Evolutionary conservation across 64 coral and sea anemone genomes (phyloP), one percentile per base, ranked within the genome.

Genomic region (Acropora tenuis): DNA sequence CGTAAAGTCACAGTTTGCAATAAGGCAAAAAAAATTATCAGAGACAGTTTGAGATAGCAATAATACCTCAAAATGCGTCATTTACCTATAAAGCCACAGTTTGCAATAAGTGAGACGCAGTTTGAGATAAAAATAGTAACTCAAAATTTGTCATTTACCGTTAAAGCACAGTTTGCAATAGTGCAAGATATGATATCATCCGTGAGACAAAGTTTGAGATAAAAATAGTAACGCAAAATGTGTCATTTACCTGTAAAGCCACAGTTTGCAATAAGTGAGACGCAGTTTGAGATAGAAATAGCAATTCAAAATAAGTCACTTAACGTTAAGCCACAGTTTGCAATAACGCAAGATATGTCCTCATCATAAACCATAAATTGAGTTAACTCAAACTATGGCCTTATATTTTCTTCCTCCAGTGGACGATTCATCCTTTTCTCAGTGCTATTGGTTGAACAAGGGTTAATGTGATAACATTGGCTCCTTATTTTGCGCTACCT

Each of bases 261-360:
- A 48, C 44, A 77, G 43, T 47, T 77, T 77, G 43, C 46, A 77
- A 77, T 77, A 17, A 30, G 30, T 30, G 30, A 30, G 30, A 9
- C 75, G 13, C 75, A 77, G 43, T 47, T 15, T 77, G 43, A 71
- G 67, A 71, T 71, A 71, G 67, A 71, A 71, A 17, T 71, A 17
- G 67, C 3, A 71, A 71, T 18, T 71, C 67, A 19, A 71, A 71
- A 71, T 71, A 71, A 17, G 67, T 71, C 1, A 71, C 19, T 71
- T 71, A 18, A 10, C 67, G 67, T 10, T 71, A 71, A 71, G 75
- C 2, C 75, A 77, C 16, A 47, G 8, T 77, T 77, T 6, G 75
- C 75, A 47, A 77, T 77, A 77, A 77, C 75, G 75, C 75, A 77
- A 77, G 48, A 77, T 6, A 47, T 47, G 75, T 15, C 44, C 75